phyloP scores from a whole-genome alignment of 2,888 invertebrate species.

The Diabrotica balteata region DNA sequence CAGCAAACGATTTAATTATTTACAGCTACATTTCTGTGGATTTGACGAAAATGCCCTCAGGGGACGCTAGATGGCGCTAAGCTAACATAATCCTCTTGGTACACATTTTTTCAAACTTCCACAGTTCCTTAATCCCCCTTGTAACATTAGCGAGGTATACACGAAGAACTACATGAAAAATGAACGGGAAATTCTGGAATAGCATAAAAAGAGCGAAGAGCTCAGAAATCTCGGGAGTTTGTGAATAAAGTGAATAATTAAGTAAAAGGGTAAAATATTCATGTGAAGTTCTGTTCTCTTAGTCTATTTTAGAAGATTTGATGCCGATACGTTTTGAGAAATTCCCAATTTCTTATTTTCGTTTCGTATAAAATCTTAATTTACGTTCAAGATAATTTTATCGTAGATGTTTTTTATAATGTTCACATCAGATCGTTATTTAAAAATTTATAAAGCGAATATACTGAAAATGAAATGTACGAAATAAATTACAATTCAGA shows the following conservation, averaged over 20 bases:
- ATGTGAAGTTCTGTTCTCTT: conserved; percentile 22
- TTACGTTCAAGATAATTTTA: too few species aligned
- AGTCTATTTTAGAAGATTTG: conserved; percentile 11
- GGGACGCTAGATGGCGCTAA: conserved; percentile 6
- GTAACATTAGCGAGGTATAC: conserved; percentile 14
- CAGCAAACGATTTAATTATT: conserved; percentile 1
- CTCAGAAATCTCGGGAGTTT: conserved; percentile 25
- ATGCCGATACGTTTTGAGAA: not conserved
- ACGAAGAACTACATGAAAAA: conserved; percentile 20
- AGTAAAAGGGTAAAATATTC: conserved; percentile 40
- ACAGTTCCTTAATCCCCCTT: conserved; percentile 14
- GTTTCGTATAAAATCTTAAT: too few species aligned
- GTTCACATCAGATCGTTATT: too few species aligned
- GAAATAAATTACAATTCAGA: too few species aligned
- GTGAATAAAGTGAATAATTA: conserved; percentile 41
- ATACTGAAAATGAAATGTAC: too few species aligned
- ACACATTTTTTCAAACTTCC: conserved; percentile 12
- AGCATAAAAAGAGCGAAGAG: conserved; percentile 34
- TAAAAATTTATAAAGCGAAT: too few species aligned
- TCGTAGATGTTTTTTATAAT: too few species aligned
- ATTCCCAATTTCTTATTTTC: too few species aligned
- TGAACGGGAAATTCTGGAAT: conserved; percentile 21
- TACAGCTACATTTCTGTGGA: not conserved
- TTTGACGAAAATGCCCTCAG: conserved; percentile 10
- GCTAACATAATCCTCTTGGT: not conserved